phyloP scores from a whole-genome alignment of 2,888 invertebrate species.

The Hypolimnas misippus region DNA sequence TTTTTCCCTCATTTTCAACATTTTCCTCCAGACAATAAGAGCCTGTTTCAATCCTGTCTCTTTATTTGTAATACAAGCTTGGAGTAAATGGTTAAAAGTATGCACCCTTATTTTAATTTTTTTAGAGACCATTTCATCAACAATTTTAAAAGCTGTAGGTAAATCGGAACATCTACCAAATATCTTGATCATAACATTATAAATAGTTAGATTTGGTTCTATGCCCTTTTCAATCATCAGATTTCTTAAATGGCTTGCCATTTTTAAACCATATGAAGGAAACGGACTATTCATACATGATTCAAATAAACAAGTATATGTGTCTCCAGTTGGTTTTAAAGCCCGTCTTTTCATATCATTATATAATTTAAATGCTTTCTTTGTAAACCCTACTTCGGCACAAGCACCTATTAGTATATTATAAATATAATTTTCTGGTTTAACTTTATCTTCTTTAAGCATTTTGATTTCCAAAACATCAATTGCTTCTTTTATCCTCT shows the following conservation, averaged over 20 bases:
- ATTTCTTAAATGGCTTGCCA: constrained; percentile 86
- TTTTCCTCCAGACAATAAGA: constrained; percentile 93
- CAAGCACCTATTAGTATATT: constrained; percentile 93
- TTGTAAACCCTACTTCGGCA: constrained; percentile 92
- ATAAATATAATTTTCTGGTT: constrained; percentile 91
- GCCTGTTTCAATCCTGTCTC: constrained; percentile 92
- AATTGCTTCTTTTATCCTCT: constrained; percentile 90
- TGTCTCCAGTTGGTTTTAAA: constrained; percentile 87
- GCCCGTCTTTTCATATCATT: constrained; percentile 92
- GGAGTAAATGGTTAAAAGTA: constrained; percentile 91
- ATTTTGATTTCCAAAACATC: constrained; percentile 90
- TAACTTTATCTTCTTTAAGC: constrained; percentile 89
- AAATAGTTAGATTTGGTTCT: constrained; percentile 89
- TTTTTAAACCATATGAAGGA: constrained; percentile 86
- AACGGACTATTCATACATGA: constrained; percentile 93
- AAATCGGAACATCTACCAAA: constrained; percentile 93
- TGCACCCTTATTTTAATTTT: constrained; percentile 85
- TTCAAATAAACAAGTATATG: constrained; percentile 94
- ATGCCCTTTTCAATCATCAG: constrained; percentile 88
- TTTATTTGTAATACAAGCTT: constrained; percentile 92
- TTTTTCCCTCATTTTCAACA: constrained; percentile 85
- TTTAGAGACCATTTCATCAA: constrained; percentile 92
- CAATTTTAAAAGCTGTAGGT: constrained; percentile 89
- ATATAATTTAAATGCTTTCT: constrained; percentile 93
- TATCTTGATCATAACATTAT: constrained; percentile 95